Conservation (phyloP, 2,888 invertebrate species). For the Blomia tropicalis region DNA sequence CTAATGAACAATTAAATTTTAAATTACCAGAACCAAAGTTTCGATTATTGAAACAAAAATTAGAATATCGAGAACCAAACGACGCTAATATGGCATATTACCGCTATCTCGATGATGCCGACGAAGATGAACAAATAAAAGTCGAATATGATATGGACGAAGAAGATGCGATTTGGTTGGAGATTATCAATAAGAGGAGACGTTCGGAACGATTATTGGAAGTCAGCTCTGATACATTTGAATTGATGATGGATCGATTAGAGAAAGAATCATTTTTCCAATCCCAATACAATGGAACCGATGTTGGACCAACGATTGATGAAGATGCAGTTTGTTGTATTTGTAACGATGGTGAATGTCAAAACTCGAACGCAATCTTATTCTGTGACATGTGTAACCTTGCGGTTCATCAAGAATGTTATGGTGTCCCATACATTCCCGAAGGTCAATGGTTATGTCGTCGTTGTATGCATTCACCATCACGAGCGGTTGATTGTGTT, state of each 20-base stretch:
- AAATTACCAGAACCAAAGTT: conserved; percentile 54
- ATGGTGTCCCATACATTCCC: conserved; percentile 71
- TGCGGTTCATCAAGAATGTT: conserved; percentile 69
- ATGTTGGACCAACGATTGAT: conserved; percentile 60
- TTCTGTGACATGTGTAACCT: conserved; percentile 99
- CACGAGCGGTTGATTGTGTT: conserved; percentile 87
- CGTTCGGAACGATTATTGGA: conserved; percentile 49
- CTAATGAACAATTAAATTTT: conserved; percentile 20
- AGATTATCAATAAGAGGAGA: conserved; percentile 68
- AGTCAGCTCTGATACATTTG: conserved; percentile 75
- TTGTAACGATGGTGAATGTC: conserved; percentile 95
- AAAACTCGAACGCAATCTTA: conserved; percentile 92
- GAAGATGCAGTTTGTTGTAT: conserved; percentile 98
- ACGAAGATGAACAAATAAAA: conserved; percentile 53
- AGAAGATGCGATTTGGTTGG: conserved; percentile 87
- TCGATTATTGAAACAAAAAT: conserved; percentile 37
- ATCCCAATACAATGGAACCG: conserved; percentile 41
- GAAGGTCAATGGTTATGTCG: conserved; percentile 96
- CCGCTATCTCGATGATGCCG: conserved; percentile 73
- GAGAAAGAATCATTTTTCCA: conserved; percentile 96
- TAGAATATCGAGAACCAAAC: conserved; percentile 56
- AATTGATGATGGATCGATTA: conserved; percentile 87
- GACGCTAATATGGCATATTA: conserved; percentile 81
- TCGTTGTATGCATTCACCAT: conserved; percentile 86
- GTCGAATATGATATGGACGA: conserved; percentile 95